phyloP scores from a whole-genome alignment of 2,797 vertebrate species.

The Spheniscus humboldti region DNA sequence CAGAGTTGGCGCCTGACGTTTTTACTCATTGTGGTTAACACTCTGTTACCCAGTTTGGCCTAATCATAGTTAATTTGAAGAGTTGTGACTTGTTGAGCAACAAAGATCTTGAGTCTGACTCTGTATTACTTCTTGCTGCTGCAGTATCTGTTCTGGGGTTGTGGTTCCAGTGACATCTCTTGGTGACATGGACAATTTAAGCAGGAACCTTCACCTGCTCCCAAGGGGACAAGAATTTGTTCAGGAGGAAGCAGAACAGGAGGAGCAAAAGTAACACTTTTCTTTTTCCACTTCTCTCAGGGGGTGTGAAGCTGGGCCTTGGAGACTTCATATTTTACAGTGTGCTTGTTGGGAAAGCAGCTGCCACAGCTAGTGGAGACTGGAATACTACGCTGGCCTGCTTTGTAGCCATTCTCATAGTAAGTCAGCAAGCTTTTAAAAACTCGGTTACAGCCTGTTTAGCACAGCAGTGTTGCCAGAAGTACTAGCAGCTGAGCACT shows the following conservation, averaged over 20 bases:
- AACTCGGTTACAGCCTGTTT: not conserved
- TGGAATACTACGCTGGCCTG: conserved; percentile 97
- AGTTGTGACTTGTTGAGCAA: not conserved
- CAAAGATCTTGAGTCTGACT: not conserved
- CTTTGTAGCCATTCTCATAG: conserved; percentile 96
- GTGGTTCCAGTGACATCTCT: not conserved
- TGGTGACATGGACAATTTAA: not conserved
- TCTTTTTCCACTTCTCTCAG: conserved; percentile 55
- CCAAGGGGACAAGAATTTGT: not conserved
- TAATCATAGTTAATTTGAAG: not conserved
- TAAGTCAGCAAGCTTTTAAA: conserved; percentile 71
- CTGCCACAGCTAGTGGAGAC: conserved; percentile 87
- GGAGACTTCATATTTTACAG: conserved; percentile 99
- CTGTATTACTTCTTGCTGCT: not conserved
- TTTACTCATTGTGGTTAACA: not conserved
- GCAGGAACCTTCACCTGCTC: not conserved
- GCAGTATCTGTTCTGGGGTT: not conserved
- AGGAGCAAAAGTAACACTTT: not conserved
- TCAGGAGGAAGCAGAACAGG: not conserved
- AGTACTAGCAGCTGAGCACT: not conserved
- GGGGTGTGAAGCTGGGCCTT: conserved; percentile 93
- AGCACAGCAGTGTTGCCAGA: not conserved
- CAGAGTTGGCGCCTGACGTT: not conserved
- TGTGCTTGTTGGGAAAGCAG: conserved; percentile 94
- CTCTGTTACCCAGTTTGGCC: not conserved